Conservation (phyloP, 2,888 invertebrate genomes). For the Penaeus monodon region DNA sequence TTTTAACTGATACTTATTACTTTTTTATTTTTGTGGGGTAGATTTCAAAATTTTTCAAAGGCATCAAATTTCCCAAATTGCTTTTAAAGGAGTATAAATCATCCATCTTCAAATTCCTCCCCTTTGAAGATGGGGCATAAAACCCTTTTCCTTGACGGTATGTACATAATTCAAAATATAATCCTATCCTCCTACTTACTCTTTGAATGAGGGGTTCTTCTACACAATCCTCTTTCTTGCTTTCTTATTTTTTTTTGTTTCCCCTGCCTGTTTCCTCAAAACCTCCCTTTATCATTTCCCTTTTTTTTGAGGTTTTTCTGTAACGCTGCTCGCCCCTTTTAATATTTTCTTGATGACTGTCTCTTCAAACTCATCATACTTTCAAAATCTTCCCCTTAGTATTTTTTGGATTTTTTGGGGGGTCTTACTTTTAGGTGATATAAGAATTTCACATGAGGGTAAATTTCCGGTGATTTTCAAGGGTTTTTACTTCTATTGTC, state of each 20-base stretch:
- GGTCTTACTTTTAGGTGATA: too few relatives aligned
- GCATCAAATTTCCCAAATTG: background rate
- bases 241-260: background rate
- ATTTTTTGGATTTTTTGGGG: too few relatives aligned
- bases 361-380: background rate
- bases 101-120: conserved; percentile 42
- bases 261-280: background rate
- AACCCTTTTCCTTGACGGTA: background rate
- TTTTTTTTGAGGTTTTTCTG: background rate
- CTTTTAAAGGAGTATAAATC: conserved; percentile 41
- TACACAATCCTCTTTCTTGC: conserved; percentile 25
- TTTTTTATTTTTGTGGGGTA: conserved; percentile 6
- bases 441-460: too few relatives aligned
- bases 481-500: too few relatives aligned
- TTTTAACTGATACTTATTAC: background rate
- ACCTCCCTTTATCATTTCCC: background rate
- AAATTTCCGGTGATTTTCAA: too few relatives aligned
- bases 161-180: background rate
- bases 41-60: conserved; percentile 52
- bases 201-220: conserved; percentile 10
- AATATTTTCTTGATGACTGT: conserved; percentile 13
- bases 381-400: too few relatives aligned
- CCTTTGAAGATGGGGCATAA: background rate
- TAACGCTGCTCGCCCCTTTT: background rate
- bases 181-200: conserved; percentile 42